Evolutionary conservation across 2,888 invertebrate genomes (phyloP), one percentile per base, ranked within the genome.

Genomic region (Chouioia cunea): DNA sequence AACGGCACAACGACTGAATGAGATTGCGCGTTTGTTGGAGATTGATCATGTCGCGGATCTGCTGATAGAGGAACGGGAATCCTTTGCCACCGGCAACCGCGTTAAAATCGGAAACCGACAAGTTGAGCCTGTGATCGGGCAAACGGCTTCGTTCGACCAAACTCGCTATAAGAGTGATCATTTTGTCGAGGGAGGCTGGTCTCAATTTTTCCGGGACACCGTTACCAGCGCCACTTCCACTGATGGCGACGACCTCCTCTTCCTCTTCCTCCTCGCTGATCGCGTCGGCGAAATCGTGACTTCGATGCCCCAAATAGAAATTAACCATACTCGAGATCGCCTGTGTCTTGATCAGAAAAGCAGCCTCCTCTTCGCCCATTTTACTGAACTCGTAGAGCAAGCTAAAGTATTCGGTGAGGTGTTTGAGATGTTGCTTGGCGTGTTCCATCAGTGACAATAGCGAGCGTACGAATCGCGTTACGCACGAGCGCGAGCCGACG

Each of bases 21-120:
- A 97, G 88, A 85, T 96, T 94, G 75, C 95, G 91, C 3, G 97
- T 97, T 87, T 97, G 96, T 81, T 95, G 93, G 52, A 96, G 88
- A 87, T 97, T 97, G 74, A 97, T 93, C 79, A 93, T 93, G 86
- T 97, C 97, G 77, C 96, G 93, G 63, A 97, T 96, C 88, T 97
- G 97, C 86, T 97, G 97, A 86, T 95, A 95, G 74, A 97, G 87
- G 86, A 97, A 97, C 43, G 96, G 95, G 85, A 96, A 97, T 15
- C 95, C 95, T 92, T 96, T 97, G 74, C 95, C 94, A 67, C 95
- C 94, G 22, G 95, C 91, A 27, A 97, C 90, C 1, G 95, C 93
- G 79, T 90, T 91, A 64, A 93, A 92, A 83, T 97, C 97, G 65
- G 91, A 91, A 36, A 92, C 90, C 14, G 92, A 91, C 36, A 97